Conservation (phyloP, 2,797 vertebrate genomes). For the Leuciscus waleckii region DNA sequence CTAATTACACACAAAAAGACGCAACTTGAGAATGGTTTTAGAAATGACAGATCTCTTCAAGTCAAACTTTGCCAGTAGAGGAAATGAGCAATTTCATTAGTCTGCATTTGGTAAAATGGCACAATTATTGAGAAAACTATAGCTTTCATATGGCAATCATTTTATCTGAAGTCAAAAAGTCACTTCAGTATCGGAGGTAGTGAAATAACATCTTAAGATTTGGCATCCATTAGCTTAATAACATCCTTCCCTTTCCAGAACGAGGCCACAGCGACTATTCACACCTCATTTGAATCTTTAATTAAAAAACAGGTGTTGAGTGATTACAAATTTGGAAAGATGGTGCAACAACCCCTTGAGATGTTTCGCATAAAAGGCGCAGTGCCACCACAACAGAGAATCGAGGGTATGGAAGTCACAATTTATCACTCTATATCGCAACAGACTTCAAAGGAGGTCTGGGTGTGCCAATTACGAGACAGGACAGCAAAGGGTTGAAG, state of each 20-base stretch:
- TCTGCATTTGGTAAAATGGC: constrained; percentile 33
- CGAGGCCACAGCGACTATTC: background rate
- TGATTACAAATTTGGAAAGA: constrained; percentile 29
- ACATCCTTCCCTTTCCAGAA: background rate
- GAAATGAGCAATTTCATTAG: constrained; percentile 49
- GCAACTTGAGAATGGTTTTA: constrained; percentile 33
- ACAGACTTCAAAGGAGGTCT: constrained; percentile 27
- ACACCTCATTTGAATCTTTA: constrained; percentile 36
- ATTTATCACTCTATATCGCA: constrained; percentile 6
- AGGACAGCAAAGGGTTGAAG: background rate
- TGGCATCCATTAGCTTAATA: background rate
- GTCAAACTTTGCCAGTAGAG: constrained; percentile 43
- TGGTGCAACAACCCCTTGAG: constrained; percentile 30
- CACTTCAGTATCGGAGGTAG: constrained; percentile 9
- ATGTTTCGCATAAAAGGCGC: constrained; percentile 9
- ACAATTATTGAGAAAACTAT: constrained; percentile 44
- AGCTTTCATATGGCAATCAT: constrained; percentile 15
- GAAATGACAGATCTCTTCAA: constrained; percentile 38
- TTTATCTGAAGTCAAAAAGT: background rate
- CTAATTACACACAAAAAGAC: constrained; percentile 49
- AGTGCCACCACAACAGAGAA: constrained; percentile 29
- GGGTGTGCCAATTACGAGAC: background rate
- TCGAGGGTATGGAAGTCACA: background rate
- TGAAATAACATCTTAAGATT: constrained; percentile 3
- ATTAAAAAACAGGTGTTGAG: constrained; percentile 37